phyloP scores from a whole-genome alignment of 2,113 vertebrate genomes.

The Osmerus eperlanus region DNA sequence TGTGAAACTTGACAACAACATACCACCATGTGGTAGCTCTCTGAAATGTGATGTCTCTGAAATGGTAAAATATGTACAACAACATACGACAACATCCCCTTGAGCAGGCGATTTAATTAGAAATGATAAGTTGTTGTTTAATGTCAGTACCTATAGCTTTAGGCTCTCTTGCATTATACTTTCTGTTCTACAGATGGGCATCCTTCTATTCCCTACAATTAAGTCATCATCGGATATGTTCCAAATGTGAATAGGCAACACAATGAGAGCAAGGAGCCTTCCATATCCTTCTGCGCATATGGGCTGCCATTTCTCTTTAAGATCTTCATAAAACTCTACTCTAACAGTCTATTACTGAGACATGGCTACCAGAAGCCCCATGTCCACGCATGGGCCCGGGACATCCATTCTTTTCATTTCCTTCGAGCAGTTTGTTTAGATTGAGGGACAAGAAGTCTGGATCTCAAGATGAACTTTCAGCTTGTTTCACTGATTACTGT shows the following conservation, averaged over 20 bases:
- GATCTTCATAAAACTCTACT: slow-evolving; percentile 39
- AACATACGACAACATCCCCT: slow-evolving; percentile 27
- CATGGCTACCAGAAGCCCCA: slow-evolving; percentile 16
- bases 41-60: slow-evolving; percentile 22
- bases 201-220: slow-evolving; percentile 28
- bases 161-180: slow-evolving; percentile 29
- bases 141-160: slow-evolving; percentile 46
- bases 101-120: slow-evolving; percentile 45
- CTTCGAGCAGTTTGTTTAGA: slow-evolving; percentile 52
- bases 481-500: slow-evolving; percentile 41
- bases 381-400: slow-evolving; percentile 16
- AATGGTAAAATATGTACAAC: slow-evolving; percentile 12
- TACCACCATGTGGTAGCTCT: slow-evolving; percentile 37
- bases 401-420: slow-evolving; percentile 56
- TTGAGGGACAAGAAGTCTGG: slow-evolving; percentile 19
- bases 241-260: slow-evolving; percentile 53
- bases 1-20: too few relatives aligned
- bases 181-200: slow-evolving; percentile 22
- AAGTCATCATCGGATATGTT: slow-evolving; percentile 41
- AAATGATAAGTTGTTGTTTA: slow-evolving; percentile 48
- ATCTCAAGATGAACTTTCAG: slow-evolving; percentile 42
- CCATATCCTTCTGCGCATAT: slow-evolving; percentile 39
- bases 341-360: slow-evolving; percentile 48
- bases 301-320: slow-evolving; percentile 44
- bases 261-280: slow-evolving; percentile 26